Conservation (phyloP, 1,140 invertebrate species). For the Paralvinella palmiformis region DNA sequence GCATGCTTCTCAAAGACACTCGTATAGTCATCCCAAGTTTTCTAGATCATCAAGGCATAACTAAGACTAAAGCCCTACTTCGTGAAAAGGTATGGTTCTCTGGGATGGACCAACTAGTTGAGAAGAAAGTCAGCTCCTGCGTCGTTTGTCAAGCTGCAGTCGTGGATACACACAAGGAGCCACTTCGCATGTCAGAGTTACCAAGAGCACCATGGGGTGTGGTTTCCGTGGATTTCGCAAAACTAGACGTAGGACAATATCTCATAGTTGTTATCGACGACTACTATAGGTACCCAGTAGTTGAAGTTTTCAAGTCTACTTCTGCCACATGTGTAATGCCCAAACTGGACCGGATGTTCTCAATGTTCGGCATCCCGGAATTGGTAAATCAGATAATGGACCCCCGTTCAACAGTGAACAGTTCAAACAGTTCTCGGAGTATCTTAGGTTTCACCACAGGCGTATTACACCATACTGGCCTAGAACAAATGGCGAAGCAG, state of each 20-base stretch:
- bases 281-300: slow-evolving; percentile 24
- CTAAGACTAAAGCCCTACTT: background rate
- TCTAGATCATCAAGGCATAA: background rate
- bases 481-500: slow-evolving; percentile 10
- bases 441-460: background rate
- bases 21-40: background rate
- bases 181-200: background rate
- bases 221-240: background rate
- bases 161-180: background rate
- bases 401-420: slow-evolving; percentile 22
- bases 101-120: background rate
- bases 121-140: background rate
- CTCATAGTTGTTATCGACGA: slow-evolving; percentile 23
- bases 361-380: slow-evolving; percentile 22
- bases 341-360: slow-evolving; percentile 14
- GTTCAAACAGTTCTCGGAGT: slow-evolving; percentile 21
- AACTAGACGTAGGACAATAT: slow-evolving; percentile 5
- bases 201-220: background rate
- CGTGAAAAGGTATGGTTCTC: background rate
- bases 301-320: slow-evolving; percentile 20
- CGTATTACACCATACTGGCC: background rate
- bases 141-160: background rate
- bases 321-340: slow-evolving; percentile 15
- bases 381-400: slow-evolving; percentile 25
- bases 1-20: background rate